Conservation (phyloP, 2,113 vertebrate genomes). For the Chaenogobius annularis region DNA sequence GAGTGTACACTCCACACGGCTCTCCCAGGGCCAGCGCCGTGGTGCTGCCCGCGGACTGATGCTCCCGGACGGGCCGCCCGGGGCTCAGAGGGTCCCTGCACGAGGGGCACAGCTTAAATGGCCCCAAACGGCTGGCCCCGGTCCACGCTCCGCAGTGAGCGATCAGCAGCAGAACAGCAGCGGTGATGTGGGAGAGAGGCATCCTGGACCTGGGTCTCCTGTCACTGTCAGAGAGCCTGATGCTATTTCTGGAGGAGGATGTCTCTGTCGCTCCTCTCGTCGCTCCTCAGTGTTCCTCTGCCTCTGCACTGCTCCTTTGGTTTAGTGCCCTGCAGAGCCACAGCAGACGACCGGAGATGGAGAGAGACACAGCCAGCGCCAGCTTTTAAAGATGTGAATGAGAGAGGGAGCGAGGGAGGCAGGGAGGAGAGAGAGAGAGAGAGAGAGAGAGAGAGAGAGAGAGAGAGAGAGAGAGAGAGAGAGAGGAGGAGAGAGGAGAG, state of each 20-base stretch:
- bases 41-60: slow-evolving; percentile 65
- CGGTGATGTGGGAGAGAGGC: slow-evolving; percentile 73
- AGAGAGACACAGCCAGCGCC: slow-evolving; percentile 75
- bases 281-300: slow-evolving; percentile 55
- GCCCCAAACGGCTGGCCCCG: slow-evolving; percentile 68
- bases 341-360: slow-evolving; percentile 78
- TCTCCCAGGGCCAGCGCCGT: slow-evolving; percentile 74
- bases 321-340: slow-evolving; percentile 75
- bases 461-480: slow-evolving; percentile 63
- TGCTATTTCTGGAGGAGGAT: slow-evolving; percentile 75
- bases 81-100: slow-evolving; percentile 74
- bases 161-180: slow-evolving; percentile 74
- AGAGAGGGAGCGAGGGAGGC: slow-evolving; percentile 64
- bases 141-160: slow-evolving; percentile 74
- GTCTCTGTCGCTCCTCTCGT: slow-evolving; percentile 40
- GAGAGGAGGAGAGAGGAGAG: slow-evolving; percentile 55
- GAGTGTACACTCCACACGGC: slow-evolving; percentile 80
- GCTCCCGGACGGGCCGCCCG: slow-evolving; percentile 73
- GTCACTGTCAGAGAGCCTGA: slow-evolving; percentile 66
- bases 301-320: slow-evolving; percentile 60
- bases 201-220: slow-evolving; percentile 73
- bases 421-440: slow-evolving; percentile 64
- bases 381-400: slow-evolving; percentile 83
- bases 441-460: slow-evolving; percentile 41
- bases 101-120: slow-evolving; percentile 71